Conservation (phyloP, 2,797 vertebrate genomes). For the Hafferia zeledoni region DNA sequence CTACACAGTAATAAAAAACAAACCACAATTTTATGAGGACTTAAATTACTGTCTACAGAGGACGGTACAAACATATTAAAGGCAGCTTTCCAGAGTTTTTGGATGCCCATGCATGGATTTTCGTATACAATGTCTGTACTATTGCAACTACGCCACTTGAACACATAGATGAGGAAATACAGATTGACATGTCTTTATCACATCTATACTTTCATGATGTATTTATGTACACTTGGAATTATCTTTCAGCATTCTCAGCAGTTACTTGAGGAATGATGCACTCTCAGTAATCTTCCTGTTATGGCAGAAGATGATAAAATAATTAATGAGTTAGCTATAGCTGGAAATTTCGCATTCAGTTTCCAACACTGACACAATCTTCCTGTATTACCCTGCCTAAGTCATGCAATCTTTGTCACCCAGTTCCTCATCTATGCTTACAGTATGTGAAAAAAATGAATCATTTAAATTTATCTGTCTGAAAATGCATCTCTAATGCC, state of each 20-base stretch:
- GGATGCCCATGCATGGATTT: neutral
- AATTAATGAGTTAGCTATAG: neutral
- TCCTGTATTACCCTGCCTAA: slow-evolving; percentile 1
- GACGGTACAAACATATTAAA: neutral
- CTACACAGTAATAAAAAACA: neutral
- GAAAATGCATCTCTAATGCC: neutral
- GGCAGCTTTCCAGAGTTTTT: neutral
- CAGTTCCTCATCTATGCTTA: slow-evolving; percentile 35
- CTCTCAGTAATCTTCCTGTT: neutral
- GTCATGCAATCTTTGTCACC: neutral
- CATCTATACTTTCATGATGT: neutral
- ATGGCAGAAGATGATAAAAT: neutral
- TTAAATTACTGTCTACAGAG: neutral
- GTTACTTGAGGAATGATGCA: neutral
- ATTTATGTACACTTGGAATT: neutral
- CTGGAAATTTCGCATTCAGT: neutral
- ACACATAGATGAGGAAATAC: neutral
- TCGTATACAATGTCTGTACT: neutral
- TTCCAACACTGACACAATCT: slow-evolving; percentile 16
- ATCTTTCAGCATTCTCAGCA: neutral
- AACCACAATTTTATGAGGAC: neutral
- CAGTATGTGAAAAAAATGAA: neutral
- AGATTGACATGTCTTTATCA: neutral
- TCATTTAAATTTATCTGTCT: neutral
- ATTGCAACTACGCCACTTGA: neutral